These are phyloP conservation scores for Madoqua kirkii DNA, from an alignment of 2,113 vertebrate genomes.

Conservation along the genomic window DNA sequence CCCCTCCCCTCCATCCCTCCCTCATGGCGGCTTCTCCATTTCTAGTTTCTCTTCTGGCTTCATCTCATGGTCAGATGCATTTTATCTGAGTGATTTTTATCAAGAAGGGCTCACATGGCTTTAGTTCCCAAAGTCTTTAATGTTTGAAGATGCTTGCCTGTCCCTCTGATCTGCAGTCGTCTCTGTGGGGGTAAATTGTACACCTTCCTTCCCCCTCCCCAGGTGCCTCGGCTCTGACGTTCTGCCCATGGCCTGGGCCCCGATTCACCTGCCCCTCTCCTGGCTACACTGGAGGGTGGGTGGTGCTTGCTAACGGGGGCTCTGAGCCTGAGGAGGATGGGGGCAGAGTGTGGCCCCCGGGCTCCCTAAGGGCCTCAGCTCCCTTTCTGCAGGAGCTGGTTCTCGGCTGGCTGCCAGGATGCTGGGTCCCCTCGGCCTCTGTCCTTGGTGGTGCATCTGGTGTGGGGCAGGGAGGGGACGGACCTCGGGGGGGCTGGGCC, in stretches of 20 bases:
- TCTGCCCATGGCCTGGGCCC: fast-evolving
- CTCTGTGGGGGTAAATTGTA: fast-evolving
- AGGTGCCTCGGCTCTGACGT: fast-evolving
- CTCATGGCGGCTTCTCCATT: no score
- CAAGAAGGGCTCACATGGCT: not conserved
- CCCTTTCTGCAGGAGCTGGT: no score
- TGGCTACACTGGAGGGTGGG: no score
- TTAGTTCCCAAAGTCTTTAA: not conserved
- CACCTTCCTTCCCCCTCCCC: fast-evolving
- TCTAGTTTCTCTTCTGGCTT: no score
- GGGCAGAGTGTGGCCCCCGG: no score
- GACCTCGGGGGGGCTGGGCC: fast-evolving
- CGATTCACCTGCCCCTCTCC: fast-evolving
- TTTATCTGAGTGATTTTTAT: not conserved
- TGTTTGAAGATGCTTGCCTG: no score
- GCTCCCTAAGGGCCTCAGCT: fast-evolving
- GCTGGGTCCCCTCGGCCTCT: not conserved
- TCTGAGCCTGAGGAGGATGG: not conserved
- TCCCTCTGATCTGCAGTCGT: fast-evolving
- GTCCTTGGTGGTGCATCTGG: not conserved
- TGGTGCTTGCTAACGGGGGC: fast-evolving
- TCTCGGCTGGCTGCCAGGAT: not conserved
- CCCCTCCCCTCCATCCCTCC: fast-evolving
- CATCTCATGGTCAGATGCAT: not conserved
- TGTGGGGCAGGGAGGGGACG: fast-evolving